Evolutionary conservation across 2,113 vertebrate genomes (phyloP).

Genomic region (Psittacara wagleri): DNA sequence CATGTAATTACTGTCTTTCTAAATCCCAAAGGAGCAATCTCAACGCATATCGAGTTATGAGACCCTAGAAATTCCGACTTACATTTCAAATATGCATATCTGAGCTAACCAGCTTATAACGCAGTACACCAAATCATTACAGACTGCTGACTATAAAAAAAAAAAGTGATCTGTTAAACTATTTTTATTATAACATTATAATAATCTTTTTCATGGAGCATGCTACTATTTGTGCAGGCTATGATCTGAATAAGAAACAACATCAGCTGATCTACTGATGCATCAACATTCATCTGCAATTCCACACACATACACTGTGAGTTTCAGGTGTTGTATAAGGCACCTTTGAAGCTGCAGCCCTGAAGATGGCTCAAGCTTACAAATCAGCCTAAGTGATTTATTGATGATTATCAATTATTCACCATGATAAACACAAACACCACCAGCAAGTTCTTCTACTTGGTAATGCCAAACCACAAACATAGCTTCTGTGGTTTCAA

Average conservation of each 20-base stretch:
- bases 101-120: not conserved
- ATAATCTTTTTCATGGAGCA: not conserved
- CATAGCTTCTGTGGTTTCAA: not conserved
- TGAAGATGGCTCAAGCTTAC: not conserved
- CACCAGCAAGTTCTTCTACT: not conserved
- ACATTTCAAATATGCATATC: conserved; percentile 13
- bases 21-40: conserved; percentile 1
- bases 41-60: not conserved
- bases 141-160: not conserved
- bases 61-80: conserved; percentile 16
- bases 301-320: not conserved
- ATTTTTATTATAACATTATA: not conserved
- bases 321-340: not conserved
- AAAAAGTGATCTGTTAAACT: not conserved
- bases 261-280: fast-evolving
- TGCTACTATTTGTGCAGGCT: not conserved
- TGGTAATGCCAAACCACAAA: not conserved
- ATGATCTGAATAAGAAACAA: not conserved
- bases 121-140: not conserved
- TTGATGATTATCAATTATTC: not conserved
- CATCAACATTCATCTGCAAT: not conserved
- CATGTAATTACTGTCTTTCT: conserved; percentile 25
- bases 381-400: not conserved
- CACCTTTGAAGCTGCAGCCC: not conserved
- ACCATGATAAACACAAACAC: not conserved